These are phyloP conservation scores for Takifugu flavidus DNA, from an alignment of 2,113 vertebrate species.

Conservation along the genomic window DNA sequence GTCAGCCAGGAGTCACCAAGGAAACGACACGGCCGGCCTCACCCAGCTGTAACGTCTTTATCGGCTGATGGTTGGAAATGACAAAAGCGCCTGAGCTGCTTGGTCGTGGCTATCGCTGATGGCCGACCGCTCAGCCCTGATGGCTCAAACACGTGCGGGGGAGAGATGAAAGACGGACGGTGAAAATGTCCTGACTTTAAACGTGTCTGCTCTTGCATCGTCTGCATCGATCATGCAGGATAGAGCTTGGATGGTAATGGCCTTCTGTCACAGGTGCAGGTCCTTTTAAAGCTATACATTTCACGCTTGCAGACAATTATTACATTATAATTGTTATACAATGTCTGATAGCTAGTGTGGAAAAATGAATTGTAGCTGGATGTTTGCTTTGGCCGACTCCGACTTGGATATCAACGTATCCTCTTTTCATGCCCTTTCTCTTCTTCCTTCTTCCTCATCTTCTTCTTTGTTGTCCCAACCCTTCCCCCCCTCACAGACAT, in stretches of 20 bases:
- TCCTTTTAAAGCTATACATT: too few relatives aligned
- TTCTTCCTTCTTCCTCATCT: conserved; percentile 25
- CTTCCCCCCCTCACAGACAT: conserved; percentile 42
- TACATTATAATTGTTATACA: too few relatives aligned
- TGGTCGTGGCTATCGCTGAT: conserved; percentile 14
- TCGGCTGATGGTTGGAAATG: conserved; percentile 40
- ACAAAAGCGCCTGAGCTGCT: conserved; percentile 13
- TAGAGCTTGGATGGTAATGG: conserved; percentile 10
- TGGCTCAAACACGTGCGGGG: conserved; percentile 2
- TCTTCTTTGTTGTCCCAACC: conserved; percentile 18
- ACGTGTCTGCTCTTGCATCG: background rate
- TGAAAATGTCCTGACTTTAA: conserved; percentile 1
- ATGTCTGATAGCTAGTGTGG: too few relatives aligned
- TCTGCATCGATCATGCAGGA: conserved; percentile 13
- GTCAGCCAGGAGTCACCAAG: conserved; percentile 46
- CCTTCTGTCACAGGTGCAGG: background rate
- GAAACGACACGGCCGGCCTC: conserved; percentile 49
- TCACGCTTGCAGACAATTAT: too few relatives aligned
- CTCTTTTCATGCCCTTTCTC: conserved; percentile 26
- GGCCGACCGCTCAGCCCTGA: conserved; percentile 3
- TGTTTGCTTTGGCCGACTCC: background rate
- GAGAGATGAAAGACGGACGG: background rate
- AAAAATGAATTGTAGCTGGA: background rate
- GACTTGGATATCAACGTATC: background rate
- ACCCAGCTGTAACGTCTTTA: conserved; percentile 40